Conservation (phyloP, 1,140 invertebrate species). For the Neodiprion lecontei region DNA sequence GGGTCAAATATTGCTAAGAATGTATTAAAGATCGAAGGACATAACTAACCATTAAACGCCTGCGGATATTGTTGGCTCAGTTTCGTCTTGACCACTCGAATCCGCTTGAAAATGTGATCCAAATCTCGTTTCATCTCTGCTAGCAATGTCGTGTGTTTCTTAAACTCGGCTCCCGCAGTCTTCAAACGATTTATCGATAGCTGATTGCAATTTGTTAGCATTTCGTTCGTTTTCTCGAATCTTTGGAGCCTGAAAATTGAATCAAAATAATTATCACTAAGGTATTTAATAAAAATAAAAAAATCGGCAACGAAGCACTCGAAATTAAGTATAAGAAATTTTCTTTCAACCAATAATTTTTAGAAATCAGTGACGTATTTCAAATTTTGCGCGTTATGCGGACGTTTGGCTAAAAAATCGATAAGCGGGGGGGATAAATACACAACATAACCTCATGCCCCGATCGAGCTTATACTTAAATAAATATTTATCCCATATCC, state of each 20-base stretch:
- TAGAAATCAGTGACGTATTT: no score
- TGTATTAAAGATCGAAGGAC: no score
- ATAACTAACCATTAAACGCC: slow-evolving; percentile 70
- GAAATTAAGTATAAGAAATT: background rate
- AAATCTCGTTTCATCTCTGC: slow-evolving; percentile 79
- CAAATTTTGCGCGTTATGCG: no score
- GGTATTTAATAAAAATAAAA: slow-evolving; percentile 17
- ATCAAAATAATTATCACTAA: slow-evolving; percentile 24
- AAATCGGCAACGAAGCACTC: slow-evolving; percentile 8
- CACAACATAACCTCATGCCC: background rate
- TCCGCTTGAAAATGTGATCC: slow-evolving; percentile 80
- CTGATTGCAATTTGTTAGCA: slow-evolving; percentile 94
- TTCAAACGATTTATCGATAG: slow-evolving; percentile 83
- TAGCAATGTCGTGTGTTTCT: slow-evolving; percentile 85
- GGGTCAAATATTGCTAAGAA: no score
- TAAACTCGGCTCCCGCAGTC: slow-evolving; percentile 83
- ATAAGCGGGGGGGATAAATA: no score
- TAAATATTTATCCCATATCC: slow-evolving; percentile 31
- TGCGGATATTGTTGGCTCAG: slow-evolving; percentile 85
- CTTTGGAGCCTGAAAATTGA: slow-evolving; percentile 81
- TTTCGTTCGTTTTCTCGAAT: slow-evolving; percentile 98
- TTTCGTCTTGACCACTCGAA: slow-evolving; percentile 81
- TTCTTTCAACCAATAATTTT: no score
- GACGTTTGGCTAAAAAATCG: no score
- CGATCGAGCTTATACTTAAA: background rate